phyloP scores from a whole-genome alignment of 2,113 vertebrate genomes.

The Scopus umbretta region DNA sequence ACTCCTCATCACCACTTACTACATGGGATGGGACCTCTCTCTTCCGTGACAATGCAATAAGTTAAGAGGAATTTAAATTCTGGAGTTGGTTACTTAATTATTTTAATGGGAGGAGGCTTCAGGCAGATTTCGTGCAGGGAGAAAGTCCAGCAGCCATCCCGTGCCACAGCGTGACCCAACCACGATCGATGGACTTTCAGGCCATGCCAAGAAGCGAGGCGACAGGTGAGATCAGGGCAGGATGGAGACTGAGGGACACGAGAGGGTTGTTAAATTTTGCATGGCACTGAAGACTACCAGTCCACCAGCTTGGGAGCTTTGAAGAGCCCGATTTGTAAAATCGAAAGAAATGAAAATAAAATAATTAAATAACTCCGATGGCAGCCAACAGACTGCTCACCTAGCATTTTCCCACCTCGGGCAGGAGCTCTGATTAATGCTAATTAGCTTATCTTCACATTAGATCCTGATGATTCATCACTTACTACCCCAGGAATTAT shows the following conservation, averaged over 20 bases:
- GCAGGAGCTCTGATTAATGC: slow-evolving; percentile 64
- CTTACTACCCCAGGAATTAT: slow-evolving; percentile 65
- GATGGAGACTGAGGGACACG: background rate
- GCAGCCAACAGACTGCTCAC: slow-evolving; percentile 54
- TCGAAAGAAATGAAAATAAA: slow-evolving; percentile 23
- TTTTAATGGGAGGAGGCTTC: background rate
- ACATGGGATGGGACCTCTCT: background rate
- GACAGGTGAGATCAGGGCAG: background rate
- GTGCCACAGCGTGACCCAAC: background rate
- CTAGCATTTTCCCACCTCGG: slow-evolving; percentile 59
- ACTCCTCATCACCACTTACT: background rate
- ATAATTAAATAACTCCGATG: slow-evolving; percentile 25
- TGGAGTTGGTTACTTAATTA: background rate
- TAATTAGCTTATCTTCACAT: slow-evolving; percentile 61
- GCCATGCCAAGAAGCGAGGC: background rate
- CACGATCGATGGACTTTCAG: background rate
- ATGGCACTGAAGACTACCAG: background rate
- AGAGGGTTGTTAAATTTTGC: background rate
- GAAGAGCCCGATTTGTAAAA: background rate
- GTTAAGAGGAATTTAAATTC: background rate
- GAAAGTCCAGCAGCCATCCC: background rate
- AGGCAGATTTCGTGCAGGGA: background rate
- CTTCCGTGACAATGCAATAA: background rate
- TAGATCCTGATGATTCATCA: slow-evolving; percentile 67
- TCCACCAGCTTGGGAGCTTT: background rate